Percentiles rank a stretch among this genome's conserved stretches.
Conservation (phyloP, 2,797 vertebrate genomes). For the Loriculus beryllinus region DNA sequence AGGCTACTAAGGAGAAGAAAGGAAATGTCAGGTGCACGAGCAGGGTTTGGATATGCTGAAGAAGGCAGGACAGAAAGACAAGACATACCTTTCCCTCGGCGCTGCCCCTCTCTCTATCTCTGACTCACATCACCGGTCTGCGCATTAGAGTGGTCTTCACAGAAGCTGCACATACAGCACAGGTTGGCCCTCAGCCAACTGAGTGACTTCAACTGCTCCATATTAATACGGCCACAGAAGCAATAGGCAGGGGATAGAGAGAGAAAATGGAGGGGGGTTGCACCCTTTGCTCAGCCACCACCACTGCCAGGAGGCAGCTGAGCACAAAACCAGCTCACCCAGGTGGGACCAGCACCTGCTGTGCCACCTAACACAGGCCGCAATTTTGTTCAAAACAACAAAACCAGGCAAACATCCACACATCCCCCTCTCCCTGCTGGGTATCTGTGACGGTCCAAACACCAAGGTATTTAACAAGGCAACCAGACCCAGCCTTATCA, state of each 20-base stretch:
- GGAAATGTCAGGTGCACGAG: background rate
- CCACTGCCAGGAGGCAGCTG: background rate
- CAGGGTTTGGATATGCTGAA: background rate
- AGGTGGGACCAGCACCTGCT: rapidly evolving
- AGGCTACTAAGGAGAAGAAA: background rate
- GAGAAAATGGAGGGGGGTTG: slow-evolving; percentile 14
- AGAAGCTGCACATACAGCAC: slow-evolving; percentile 52
- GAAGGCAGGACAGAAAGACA: background rate
- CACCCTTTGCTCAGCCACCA: background rate
- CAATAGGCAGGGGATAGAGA: slow-evolving; percentile 9
- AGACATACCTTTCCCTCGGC: slow-evolving; percentile 58
- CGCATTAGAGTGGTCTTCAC: slow-evolving; percentile 10
- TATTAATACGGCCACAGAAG: slow-evolving; percentile 64
- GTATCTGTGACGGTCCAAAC: background rate
- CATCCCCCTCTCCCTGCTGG: background rate
- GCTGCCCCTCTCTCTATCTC: slow-evolving; percentile 28
- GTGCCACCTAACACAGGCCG: background rate
- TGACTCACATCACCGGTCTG: slow-evolving; percentile 31
- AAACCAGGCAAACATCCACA: background rate
- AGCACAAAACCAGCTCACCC: background rate
- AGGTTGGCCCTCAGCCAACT: slow-evolving; percentile 68
- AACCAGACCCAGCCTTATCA: background rate
- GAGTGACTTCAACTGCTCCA: slow-evolving; percentile 75
- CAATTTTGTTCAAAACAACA: background rate
- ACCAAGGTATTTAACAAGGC: background rate